These are phyloP conservation scores for Silurus lanzhouensis DNA, from an alignment of 2,797 vertebrate genomes.

Conservation along the genomic window DNA sequence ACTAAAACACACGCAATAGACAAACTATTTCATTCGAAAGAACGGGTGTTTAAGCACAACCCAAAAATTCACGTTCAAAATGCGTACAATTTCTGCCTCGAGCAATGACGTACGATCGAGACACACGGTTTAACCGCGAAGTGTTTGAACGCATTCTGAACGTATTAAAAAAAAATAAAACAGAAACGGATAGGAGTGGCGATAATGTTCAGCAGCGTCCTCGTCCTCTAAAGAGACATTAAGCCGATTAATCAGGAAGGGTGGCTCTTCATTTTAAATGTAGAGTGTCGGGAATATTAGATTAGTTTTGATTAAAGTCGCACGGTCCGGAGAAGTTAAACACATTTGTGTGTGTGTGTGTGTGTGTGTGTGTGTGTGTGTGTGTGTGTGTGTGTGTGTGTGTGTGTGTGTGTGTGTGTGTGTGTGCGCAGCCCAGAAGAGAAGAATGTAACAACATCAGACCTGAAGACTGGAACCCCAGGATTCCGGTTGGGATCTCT, in stretches of 20 bases:
- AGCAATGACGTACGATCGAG: constrained; percentile 61
- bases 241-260: constrained; percentile 34
- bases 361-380: constrained; percentile 39
- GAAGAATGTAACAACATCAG: constrained; percentile 80
- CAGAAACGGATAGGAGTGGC: neutral
- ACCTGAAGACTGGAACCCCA: constrained; percentile 81
- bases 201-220: constrained; percentile 20
- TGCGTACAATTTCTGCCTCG: constrained; percentile 59
- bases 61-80: constrained; percentile 61
- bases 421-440: constrained; percentile 73
- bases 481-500: constrained; percentile 82
- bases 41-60: constrained; percentile 60
- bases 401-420: constrained; percentile 44
- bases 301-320: constrained; percentile 36
- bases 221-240: constrained; percentile 43
- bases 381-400: constrained; percentile 44
- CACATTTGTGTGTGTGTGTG: constrained; percentile 21
- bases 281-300: constrained; percentile 33
- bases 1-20: no score
- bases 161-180: no score
- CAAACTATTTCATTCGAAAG: no score
- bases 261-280: constrained; percentile 40
- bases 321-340: constrained; percentile 31
- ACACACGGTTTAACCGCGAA: constrained; percentile 54
- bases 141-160: neutral